These are phyloP conservation scores for Liolophura sinensis DNA, from an alignment of 1,140 invertebrate genomes.

Conservation along the genomic window DNA sequence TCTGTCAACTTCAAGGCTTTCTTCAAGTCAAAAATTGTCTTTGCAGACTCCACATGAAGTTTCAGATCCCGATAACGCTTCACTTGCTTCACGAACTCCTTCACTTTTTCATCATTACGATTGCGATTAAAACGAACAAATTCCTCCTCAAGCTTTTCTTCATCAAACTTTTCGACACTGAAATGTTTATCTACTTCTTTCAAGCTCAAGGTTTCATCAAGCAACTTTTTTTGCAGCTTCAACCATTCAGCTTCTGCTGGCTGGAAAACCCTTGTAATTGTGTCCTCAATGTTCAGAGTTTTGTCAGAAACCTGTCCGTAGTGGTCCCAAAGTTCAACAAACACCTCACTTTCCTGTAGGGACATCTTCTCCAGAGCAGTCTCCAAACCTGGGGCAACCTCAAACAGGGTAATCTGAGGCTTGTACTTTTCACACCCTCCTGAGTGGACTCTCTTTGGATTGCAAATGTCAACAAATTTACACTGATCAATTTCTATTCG, in stretches of 20 bases:
- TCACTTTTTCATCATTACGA: slow-evolving; percentile 8
- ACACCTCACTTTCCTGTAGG: too few relatives aligned
- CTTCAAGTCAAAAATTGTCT: slow-evolving; percentile 24
- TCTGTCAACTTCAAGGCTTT: slow-evolving; percentile 22
- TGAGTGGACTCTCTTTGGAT: too few relatives aligned
- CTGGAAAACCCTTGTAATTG: slow-evolving; percentile 19
- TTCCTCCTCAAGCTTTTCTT: slow-evolving; percentile 15
- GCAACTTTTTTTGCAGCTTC: slow-evolving; percentile 10
- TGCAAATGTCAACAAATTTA: too few relatives aligned
- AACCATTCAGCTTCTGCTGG: slow-evolving; percentile 13
- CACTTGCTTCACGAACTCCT: slow-evolving; percentile 25
- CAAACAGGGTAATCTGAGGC: too few relatives aligned
- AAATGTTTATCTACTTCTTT: slow-evolving; percentile 16
- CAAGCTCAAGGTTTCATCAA: slow-evolving; percentile 18
- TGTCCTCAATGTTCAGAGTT: too few relatives aligned
- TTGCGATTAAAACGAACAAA: not conserved
- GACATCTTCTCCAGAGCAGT: too few relatives aligned
- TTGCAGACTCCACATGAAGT: slow-evolving; percentile 21
- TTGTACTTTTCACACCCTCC: too few relatives aligned
- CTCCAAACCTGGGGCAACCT: too few relatives aligned
- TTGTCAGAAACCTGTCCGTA: too few relatives aligned
- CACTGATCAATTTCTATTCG: too few relatives aligned
- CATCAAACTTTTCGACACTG: slow-evolving; percentile 8
- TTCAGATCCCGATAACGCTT: slow-evolving; percentile 19
- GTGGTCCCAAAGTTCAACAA: too few relatives aligned